phyloP scores from a whole-genome alignment of 2,113 vertebrate genomes.

The Perca flavescens region DNA sequence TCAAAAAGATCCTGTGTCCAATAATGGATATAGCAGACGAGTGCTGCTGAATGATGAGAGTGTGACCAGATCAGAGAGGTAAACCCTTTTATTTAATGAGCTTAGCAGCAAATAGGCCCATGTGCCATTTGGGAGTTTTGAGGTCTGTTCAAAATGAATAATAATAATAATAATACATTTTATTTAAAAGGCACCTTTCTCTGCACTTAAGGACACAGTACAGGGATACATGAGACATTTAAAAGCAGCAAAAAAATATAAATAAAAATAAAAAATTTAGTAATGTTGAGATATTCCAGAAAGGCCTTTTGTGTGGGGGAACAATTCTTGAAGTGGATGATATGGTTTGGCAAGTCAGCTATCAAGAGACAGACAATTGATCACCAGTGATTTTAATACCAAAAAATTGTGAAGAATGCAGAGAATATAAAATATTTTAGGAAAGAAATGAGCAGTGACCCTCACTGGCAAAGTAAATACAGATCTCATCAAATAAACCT shows the following conservation, averaged over 20 bases:
- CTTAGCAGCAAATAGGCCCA: not conserved
- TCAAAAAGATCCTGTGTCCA: constrained; percentile 34
- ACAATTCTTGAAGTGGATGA: constrained; percentile 1
- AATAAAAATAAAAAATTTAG: not conserved
- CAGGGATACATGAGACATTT: no score
- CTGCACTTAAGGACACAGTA: no score
- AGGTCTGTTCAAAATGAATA: not conserved
- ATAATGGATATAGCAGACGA: constrained; percentile 46
- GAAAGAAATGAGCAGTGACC: not conserved
- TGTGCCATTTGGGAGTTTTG: not conserved
- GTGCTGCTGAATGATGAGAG: constrained; percentile 2
- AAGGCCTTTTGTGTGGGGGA: not conserved
- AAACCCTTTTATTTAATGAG: constrained; percentile 18
- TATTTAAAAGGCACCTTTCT: no score
- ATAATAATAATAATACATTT: no score
- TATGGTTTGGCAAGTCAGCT: not conserved
- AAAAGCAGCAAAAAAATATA: no score
- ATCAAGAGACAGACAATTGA: not conserved
- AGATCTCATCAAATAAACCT: not conserved
- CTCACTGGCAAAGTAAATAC: not conserved
- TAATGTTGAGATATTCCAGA: not conserved
- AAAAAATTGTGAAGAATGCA: not conserved
- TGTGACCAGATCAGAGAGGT: not conserved
- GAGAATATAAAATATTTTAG: not conserved
- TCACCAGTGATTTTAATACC: not conserved